Percentiles rank a stretch among this genome's conserved stretches.
Evolutionary conservation across 2,113 vertebrate species (phyloP).

Genomic region (Macaca fascicularis): T2T-MFA8v1.1 NC_088394.1:59353501-59354000

Average conservation of each 20-base stretch:
- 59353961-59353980: background rate
- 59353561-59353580: background rate
- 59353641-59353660: background rate
- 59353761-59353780: background rate
- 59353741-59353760: background rate
- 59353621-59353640: background rate
- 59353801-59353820: background rate
- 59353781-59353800: background rate
- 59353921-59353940: background rate
- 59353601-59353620: background rate
- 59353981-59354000: background rate
- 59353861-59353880: background rate
- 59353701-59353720: background rate
- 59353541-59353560: background rate
- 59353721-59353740: background rate
- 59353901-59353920: background rate
- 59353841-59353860: background rate
- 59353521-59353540: background rate
- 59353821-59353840: background rate
- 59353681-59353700: background rate
- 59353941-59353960: background rate
- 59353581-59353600: background rate
- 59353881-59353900: background rate
- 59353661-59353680: background rate
- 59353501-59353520: background rate